Percentiles rank a stretch among this genome's conserved stretches.
phyloP scores from a whole-genome alignment of 2,888 invertebrate genomes.

The Mimumesa dahlbomi region DNA sequence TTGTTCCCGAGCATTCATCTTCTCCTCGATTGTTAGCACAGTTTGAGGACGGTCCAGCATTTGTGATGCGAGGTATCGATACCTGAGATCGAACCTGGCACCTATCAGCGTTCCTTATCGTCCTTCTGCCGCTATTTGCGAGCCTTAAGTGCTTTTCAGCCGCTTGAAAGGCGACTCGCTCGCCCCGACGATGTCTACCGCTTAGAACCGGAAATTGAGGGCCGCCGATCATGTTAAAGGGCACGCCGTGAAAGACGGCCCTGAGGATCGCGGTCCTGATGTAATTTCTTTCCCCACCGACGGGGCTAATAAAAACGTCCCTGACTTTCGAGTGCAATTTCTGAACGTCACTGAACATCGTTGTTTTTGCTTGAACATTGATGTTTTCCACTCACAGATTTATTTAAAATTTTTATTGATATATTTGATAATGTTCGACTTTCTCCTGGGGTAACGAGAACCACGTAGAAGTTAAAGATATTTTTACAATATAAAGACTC shows the following conservation, averaged over 20 bases:
- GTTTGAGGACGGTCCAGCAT: slow-evolving; percentile 14
- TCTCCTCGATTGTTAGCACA: too few species aligned
- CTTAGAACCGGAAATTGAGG: slow-evolving; percentile 55
- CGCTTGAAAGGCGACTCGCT: slow-evolving; percentile 26
- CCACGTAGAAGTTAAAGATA: background rate
- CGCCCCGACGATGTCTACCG: slow-evolving; percentile 3
- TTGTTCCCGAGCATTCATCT: too few species aligned
- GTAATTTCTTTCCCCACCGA: background rate
- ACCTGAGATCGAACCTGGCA: slow-evolving; percentile 17
- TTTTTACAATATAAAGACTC: too few species aligned
- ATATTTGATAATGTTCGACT: too few species aligned
- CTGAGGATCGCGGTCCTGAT: too few species aligned
- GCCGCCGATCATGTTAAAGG: slow-evolving; percentile 27
- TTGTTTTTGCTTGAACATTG: too few species aligned
- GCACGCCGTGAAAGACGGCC: background rate
- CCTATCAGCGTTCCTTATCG: slow-evolving; percentile 39
- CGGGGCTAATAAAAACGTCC: background rate
- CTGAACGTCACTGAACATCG: too few species aligned
- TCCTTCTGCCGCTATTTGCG: slow-evolving; percentile 36
- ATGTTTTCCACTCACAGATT: too few species aligned
- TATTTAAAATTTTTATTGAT: too few species aligned
- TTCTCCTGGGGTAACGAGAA: too few species aligned
- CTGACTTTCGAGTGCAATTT: too few species aligned
- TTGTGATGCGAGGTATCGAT: slow-evolving; percentile 47
- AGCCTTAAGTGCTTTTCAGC: slow-evolving; percentile 51